Evolutionary conservation across 1,140 invertebrate species (phyloP).

Genomic region (Sitobion miscanthi): DNA sequence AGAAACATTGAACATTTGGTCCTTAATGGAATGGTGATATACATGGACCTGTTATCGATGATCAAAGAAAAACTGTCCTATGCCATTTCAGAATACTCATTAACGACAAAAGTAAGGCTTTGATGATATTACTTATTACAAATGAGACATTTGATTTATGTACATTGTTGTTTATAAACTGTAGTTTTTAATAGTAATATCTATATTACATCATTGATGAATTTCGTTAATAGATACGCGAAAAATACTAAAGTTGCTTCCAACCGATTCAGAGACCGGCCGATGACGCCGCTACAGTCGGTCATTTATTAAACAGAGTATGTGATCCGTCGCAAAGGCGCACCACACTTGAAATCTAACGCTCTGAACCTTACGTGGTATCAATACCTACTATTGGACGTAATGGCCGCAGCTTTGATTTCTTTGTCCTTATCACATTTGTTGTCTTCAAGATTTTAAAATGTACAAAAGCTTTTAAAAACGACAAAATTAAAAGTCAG

Average conservation of each 20-base stretch:
- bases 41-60: conserved; percentile 62
- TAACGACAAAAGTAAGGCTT: conserved; percentile 6
- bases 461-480: not conserved
- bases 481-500: not conserved
- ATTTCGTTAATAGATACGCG: conserved; percentile 41
- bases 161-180: too few relatives aligned
- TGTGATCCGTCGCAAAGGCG: conserved; percentile 68
- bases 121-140: not conserved
- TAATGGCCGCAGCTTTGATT: not conserved
- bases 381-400: conserved; percentile 69
- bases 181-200: too few relatives aligned
- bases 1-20: conserved; percentile 62
- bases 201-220: too few relatives aligned
- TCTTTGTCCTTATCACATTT: not conserved
- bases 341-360: conserved; percentile 66
- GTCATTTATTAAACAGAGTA: conserved; percentile 72
- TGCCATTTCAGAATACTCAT: conserved; percentile 1
- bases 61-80: conserved; percentile 59
- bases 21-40: conserved; percentile 61
- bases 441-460: not conserved
- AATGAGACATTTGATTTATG: too few relatives aligned
- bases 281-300: conserved; percentile 63
- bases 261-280: conserved; percentile 61
- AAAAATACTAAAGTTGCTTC: conserved; percentile 53
- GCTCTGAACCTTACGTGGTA: conserved; percentile 67